phyloP scores from a whole-genome alignment of 1,140 invertebrate genomes.

The Cydia amplana region DNA sequence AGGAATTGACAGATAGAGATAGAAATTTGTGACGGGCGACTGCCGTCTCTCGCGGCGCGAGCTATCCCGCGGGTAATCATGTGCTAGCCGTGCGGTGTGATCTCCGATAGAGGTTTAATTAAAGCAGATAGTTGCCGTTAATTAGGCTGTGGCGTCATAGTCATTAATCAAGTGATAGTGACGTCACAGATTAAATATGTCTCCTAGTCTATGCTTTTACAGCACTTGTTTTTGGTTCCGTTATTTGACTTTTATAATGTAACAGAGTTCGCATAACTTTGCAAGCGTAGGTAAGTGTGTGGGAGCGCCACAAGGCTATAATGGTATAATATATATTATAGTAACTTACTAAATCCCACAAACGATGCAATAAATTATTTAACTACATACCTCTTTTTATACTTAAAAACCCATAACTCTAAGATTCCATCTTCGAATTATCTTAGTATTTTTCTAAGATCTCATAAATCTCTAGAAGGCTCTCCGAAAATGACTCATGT shows the following conservation, averaged over 20 bases:
- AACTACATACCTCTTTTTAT: not conserved
- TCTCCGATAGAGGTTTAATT: constrained; percentile 1
- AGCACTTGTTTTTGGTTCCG: not conserved
- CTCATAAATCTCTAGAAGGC: constrained; percentile 8
- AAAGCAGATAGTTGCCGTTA: constrained; percentile 13
- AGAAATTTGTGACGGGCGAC: too few species aligned
- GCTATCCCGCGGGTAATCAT: too few species aligned
- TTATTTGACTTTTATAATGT: not conserved
- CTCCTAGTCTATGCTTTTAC: not conserved
- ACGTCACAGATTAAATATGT: constrained; percentile 3
- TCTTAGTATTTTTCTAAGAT: constrained; percentile 9
- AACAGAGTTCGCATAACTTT: too few species aligned
- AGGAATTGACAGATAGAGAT: too few species aligned
- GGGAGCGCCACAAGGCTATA: too few species aligned
- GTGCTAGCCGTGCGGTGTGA: too few species aligned
- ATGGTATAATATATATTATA: too few species aligned
- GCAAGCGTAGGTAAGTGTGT: too few species aligned
- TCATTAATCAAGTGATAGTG: constrained; percentile 7
- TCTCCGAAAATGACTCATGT: constrained; percentile 14
- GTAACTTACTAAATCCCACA: not conserved
- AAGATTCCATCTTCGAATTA: constrained; percentile 4
- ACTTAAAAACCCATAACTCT: not conserved
- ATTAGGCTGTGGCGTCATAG: not conserved
- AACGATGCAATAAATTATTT: not conserved
- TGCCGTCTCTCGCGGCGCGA: too few species aligned